Base-by-base conservation (phyloP, 2,797 vertebrate genomes). In the Pseudochirops cupreus region DNA sequence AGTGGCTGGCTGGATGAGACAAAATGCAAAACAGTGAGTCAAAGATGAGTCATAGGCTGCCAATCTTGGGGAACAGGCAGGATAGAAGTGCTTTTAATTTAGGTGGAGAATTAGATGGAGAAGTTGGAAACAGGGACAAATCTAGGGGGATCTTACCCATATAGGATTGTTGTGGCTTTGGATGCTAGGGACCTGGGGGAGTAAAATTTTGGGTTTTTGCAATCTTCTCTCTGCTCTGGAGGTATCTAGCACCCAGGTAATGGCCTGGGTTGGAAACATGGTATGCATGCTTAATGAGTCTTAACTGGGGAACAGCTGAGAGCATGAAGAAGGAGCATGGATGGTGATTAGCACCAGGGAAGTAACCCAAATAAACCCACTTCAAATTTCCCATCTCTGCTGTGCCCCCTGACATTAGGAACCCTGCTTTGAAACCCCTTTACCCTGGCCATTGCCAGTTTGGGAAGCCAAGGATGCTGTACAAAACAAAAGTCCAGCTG, bases 221-320 rank as follows among this genome's bases (percentile, higher is more conserved):
- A 0, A 1, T 33, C 55, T n/a, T 56, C 92, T 97, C 94, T 91
- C 50, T 91, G 46, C 54, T 87, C 92, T 92, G 29, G 13, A 62
- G 57, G 46, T 4, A 28, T 92, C 94, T 95, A 95, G 91, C 53
- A 16, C 91, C 59, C 29, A 58, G 29, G 21, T 1, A 24, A 21
- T 16, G 89, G 74, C 39, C 62, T 39, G 4, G 91, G 93, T 87
- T 29, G 52, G 28, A 90, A n/a, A 39, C 5, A 0, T n/a, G 1
- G 74, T 7, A 0, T 5, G 82, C 93, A 55, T 53, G 96, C 92
- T 56, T 96, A 95, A 94, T 93, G 94, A 96, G 54, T 90, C 93
- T 94, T 95, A 97, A 96, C 94, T 96, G 58, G 62, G 90, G 67
- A 96, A 93, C 95, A 93, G 94, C 95, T 92, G 93, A 95, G 91